Conservation (phyloP, 2,113 vertebrate species). For the Sclerurus mexicanus region DNA sequence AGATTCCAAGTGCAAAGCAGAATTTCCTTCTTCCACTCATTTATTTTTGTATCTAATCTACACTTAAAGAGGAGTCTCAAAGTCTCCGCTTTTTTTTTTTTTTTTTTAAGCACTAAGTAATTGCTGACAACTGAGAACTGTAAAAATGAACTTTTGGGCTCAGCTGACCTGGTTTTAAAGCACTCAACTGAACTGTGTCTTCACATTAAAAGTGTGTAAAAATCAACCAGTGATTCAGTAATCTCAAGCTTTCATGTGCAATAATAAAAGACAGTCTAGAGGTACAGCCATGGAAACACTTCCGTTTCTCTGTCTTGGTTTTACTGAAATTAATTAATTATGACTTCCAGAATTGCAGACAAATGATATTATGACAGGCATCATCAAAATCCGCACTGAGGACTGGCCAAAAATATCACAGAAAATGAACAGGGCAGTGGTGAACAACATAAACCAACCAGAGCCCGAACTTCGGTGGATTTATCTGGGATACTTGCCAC, state of each 20-base stretch:
- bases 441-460: neutral
- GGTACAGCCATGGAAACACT: neutral
- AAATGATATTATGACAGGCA: neutral
- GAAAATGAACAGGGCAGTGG: neutral
- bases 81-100: neutral
- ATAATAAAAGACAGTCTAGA: neutral
- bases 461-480: neutral
- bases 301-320: neutral
- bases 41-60: conserved; percentile 34
- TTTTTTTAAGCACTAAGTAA: neutral
- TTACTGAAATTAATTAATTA: neutral
- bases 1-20: neutral
- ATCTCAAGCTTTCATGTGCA: neutral
- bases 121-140: neutral
- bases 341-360: neutral
- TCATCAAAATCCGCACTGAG: neutral
- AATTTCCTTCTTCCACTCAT: neutral
- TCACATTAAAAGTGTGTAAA: neutral
- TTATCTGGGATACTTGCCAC: neutral
- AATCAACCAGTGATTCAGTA: neutral
- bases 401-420: neutral
- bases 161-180: neutral
- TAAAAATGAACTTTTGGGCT: neutral
- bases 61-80: neutral
- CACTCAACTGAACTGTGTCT: neutral